Evolutionary conservation across 2,888 invertebrate genomes (phyloP), one percentile per base, ranked within the genome.

Genomic region (Stramonita haemastoma): DNA sequence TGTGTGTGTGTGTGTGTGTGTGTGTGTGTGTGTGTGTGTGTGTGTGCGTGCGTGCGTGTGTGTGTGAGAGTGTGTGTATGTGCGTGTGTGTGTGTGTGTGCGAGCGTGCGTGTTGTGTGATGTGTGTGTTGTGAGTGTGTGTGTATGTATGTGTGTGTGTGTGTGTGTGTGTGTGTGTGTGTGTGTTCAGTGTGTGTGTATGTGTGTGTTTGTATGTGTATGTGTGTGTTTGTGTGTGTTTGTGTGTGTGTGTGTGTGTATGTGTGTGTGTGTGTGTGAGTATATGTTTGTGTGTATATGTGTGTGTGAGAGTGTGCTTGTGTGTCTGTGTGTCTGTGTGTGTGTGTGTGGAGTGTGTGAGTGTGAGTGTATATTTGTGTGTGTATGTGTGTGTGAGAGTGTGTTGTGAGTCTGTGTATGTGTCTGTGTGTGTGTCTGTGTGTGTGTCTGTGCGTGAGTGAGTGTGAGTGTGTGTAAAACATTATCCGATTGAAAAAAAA

Each of bases 111-210:
- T 1, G 70, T 1, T 17, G 8, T 17, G 8, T 17, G 8, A 19
- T 60, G 60, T 60, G 60, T 60, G 60, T 60, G 60, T 60, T 11
- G 11, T 70, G 26, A 17, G 26, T 70, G 26, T 70, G 26, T 70
- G 70, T 70, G 70, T 70, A 22, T 70, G 70, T 70, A 22, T 70
- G 70, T 70, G 70, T 70, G 70, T 70, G 70, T 70, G 17, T 70
- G 70, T 70, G 70, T 70, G 70, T 70, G 70, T 70, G 70, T 26
- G 26, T 26, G 88, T 60, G n/a, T 60, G 36, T 83, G 36, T 83
- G 36, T 83, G 36, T 83, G 15, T 83, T 17, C 17, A 34, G 15
- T n/a, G 22, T 6, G 26, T 26, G 11, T 22, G 22, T 70, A 17
- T 70, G 17, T 6, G 26, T 70, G 6, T 6, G 26, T 70, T 57